phyloP scores from a whole-genome alignment of 2,797 vertebrate species.

The Allobates femoralis region DNA sequence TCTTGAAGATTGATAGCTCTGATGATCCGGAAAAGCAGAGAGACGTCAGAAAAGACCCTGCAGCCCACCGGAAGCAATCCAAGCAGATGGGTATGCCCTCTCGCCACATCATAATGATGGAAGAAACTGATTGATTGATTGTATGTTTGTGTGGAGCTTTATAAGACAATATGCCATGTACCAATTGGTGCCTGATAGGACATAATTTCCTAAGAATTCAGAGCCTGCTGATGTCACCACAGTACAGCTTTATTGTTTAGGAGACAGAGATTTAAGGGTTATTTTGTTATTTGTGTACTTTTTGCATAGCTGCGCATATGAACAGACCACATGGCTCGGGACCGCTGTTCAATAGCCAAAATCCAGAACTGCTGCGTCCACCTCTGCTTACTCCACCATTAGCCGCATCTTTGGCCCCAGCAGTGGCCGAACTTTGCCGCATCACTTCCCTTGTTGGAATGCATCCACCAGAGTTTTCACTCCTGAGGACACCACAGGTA shows the following conservation, averaged over 20 bases:
- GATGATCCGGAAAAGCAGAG: slow-evolving; percentile 74
- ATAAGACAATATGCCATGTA: not conserved
- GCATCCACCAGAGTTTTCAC: slow-evolving; percentile 90
- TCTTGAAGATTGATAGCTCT: slow-evolving; percentile 92
- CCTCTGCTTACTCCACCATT: slow-evolving; percentile 69
- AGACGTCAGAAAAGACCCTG: slow-evolving; percentile 70
- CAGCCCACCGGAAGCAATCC: slow-evolving; percentile 80
- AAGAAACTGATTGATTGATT: not conserved
- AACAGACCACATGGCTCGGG: slow-evolving; percentile 74
- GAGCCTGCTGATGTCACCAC: not conserved
- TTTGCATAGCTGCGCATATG: slow-evolving; percentile 81
- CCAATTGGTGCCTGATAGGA: not conserved
- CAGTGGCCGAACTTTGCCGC: slow-evolving; percentile 85
- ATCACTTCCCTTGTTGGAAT: slow-evolving; percentile 87
- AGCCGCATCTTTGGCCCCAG: slow-evolving; percentile 76
- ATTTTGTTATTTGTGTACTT: not conserved
- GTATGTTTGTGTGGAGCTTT: not conserved
- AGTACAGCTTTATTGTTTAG: not conserved
- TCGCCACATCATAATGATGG: not conserved
- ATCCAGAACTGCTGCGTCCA: slow-evolving; percentile 71
- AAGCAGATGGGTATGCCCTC: slow-evolving; percentile 86
- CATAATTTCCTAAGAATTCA: not conserved
- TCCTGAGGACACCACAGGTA: slow-evolving; percentile 90
- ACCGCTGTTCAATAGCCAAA: slow-evolving; percentile 67
- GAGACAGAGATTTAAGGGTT: not conserved